Evolutionary conservation across 2,888 invertebrate species (phyloP).

Genomic region (Prionchulus punctatus): DNA sequence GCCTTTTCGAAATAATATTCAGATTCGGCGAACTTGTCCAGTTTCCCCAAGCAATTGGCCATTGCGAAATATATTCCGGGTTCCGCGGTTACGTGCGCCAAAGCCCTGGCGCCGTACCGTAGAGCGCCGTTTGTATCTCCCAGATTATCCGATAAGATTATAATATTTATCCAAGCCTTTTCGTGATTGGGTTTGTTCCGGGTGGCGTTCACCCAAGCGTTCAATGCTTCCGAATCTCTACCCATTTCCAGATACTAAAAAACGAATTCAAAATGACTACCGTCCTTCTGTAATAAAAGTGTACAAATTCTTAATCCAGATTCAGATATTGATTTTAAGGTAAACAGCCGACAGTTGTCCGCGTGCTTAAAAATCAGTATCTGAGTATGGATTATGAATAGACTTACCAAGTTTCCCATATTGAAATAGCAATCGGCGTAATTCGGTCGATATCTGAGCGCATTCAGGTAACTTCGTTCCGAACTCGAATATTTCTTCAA

Average conservation of each 20-base stretch:
- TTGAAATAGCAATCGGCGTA: slow-evolving; percentile 90
- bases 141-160: slow-evolving; percentile 63
- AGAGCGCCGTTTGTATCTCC: slow-evolving; percentile 54
- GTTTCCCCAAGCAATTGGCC: slow-evolving; percentile 72
- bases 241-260: slow-evolving; percentile 60
- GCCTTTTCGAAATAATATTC: slow-evolving; percentile 63
- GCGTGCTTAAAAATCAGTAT: too few species aligned
- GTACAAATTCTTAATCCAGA: not conserved
- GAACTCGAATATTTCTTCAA: slow-evolving; percentile 54
- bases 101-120: slow-evolving; percentile 50
- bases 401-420: slow-evolving; percentile 70
- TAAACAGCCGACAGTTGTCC: too few species aligned
- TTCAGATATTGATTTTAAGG: not conserved
- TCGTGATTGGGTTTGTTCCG: slow-evolving; percentile 56
- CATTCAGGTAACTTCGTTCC: slow-evolving; percentile 58
- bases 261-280: slow-evolving; percentile 16
- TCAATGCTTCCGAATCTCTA: slow-evolving; percentile 53
- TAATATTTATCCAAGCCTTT: slow-evolving; percentile 77
- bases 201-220: slow-evolving; percentile 66
- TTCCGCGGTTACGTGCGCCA: slow-evolving; percentile 53
- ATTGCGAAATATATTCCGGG: slow-evolving; percentile 65
- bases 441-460: slow-evolving; percentile 54
- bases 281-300: not conserved
- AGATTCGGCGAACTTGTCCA: slow-evolving; percentile 55
- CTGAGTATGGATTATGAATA: not conserved